A percentile compares a stretch with the other conserved stretches of the same genome.
Conservation (phyloP, 1,140 invertebrate species). For the Zaprionus camerounensis region DNA sequence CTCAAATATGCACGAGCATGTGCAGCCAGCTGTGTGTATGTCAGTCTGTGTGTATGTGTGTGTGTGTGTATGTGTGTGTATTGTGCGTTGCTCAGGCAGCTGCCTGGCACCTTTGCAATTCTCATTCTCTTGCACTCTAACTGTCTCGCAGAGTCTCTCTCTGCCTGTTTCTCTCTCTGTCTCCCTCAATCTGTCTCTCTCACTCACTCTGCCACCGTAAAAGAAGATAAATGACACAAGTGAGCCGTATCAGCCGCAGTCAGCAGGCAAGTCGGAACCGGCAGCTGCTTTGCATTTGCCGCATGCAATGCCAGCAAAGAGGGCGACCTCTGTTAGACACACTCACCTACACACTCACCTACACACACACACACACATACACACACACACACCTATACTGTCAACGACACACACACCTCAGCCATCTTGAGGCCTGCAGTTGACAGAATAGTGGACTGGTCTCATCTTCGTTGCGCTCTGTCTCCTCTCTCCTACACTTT, state of each 20-base stretch:
- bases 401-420: conserved; percentile 27
- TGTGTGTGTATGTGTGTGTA: conserved; percentile 19
- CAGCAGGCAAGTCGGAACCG: conserved; percentile 42
- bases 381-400: conserved; percentile 17
- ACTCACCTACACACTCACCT: neutral
- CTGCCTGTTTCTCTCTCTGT: neutral
- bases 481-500: neutral
- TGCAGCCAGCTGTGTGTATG: conserved; percentile 23
- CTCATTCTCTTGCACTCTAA: conserved; percentile 24
- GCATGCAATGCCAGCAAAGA: conserved; percentile 26
- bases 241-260: conserved; percentile 72
- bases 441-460: conserved; percentile 38
- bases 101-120: conserved; percentile 74
- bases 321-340: conserved; percentile 33
- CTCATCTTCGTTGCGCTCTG: conserved; percentile 3
- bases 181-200: neutral
- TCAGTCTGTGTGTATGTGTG: neutral
- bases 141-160: neutral
- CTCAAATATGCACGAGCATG: conserved; percentile 69
- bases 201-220: conserved; percentile 65
- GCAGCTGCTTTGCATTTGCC: conserved; percentile 65
- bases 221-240: conserved; percentile 81
- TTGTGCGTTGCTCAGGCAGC: conserved; percentile 63
- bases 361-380: conserved; percentile 28
- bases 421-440: conserved; percentile 75